phyloP scores from a whole-genome alignment of 2,888 invertebrate species.

The Calameuta idolon region DNA sequence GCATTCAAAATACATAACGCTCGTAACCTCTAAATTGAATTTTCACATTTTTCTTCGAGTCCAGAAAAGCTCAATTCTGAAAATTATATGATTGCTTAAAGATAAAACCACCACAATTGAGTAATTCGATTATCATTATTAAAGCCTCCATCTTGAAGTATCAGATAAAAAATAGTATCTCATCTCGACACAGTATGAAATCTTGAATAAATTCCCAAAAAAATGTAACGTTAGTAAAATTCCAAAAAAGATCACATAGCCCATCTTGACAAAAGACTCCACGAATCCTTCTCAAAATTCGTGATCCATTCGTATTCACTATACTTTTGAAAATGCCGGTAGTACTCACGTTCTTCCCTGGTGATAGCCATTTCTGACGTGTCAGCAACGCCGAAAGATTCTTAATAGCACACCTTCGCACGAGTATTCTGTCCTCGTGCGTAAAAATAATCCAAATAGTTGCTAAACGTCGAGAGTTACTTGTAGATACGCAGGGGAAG shows the following conservation, averaged over 20 bases:
- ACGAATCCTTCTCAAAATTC: background rate
- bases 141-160: background rate
- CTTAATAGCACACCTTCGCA: background rate
- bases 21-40: background rate
- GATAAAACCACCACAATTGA: background rate
- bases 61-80: background rate
- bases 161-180: background rate
- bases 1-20: background rate
- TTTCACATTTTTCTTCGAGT: background rate
- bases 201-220: background rate
- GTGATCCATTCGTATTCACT: background rate
- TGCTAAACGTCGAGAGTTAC: background rate
- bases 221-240: background rate
- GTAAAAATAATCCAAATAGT: background rate
- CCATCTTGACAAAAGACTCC: background rate
- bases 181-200: too few relatives aligned
- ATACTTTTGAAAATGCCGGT: background rate
- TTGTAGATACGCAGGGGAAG: background rate
- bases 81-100: background rate
- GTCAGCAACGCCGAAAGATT: background rate
- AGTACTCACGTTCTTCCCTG: slow-evolving; percentile 65
- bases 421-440: background rate
- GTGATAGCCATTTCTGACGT: slow-evolving; percentile 59
- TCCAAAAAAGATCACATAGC: background rate
- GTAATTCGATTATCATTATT: background rate